Evolutionary conservation across 2,113 vertebrate genomes (phyloP).

Genomic region (Brachyhypopomus occidentalis): DNA sequence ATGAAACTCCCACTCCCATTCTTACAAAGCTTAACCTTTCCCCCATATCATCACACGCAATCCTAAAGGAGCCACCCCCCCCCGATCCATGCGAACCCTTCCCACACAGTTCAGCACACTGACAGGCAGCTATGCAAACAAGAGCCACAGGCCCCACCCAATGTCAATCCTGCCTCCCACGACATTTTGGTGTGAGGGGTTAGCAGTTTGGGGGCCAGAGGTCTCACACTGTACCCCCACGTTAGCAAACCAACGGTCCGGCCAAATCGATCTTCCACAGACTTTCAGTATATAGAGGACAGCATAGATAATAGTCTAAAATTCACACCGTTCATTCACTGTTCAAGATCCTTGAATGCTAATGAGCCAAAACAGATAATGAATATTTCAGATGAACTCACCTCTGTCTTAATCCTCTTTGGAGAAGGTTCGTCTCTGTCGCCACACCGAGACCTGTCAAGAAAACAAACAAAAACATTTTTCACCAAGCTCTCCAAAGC

Average conservation of each 20-base stretch:
- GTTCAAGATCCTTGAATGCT: background rate
- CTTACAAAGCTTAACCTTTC: conserved; percentile 46
- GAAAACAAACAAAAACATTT: background rate
- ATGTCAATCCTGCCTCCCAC: conserved; percentile 43
- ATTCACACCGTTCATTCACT: background rate
- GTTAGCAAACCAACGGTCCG: background rate
- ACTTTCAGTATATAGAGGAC: background rate
- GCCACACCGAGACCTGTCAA: conserved; percentile 75
- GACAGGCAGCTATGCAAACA: conserved; percentile 58
- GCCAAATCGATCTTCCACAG: background rate
- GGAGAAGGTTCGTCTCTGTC: conserved; percentile 86
- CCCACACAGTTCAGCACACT: conserved; percentile 46
- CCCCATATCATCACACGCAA: conserved; percentile 45
- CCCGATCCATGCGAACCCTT: conserved; percentile 37
- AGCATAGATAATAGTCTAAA: background rate
- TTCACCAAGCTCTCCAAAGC: too few species aligned
- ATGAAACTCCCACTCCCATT: background rate
- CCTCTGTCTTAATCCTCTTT: conserved; percentile 89
- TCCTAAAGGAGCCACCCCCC: conserved; percentile 45
- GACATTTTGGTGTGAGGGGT: conserved; percentile 21
- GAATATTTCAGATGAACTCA: conserved; percentile 58
- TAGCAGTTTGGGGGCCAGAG: background rate
- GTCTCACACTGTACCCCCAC: conserved; percentile 5
- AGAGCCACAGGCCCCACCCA: conserved; percentile 52
- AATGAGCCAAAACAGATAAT: background rate